phyloP scores from a whole-genome alignment of 2,888 invertebrate genomes.

The Andrena trimmerana region DNA sequence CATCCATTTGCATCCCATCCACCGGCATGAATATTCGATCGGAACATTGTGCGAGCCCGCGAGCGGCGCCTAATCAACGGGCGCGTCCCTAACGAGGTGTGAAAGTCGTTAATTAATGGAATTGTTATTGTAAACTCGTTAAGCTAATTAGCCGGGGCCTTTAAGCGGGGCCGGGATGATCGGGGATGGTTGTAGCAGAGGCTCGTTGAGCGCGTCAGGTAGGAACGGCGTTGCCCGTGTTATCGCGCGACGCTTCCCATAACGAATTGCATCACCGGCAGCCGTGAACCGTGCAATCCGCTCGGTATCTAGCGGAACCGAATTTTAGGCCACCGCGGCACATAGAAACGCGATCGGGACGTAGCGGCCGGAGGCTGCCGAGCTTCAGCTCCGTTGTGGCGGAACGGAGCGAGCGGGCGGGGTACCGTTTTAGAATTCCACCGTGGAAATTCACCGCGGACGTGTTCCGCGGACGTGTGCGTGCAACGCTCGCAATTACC shows the following conservation, averaged over 20 bases:
- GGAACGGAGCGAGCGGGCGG: slow-evolving; percentile 71
- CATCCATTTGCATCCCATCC: neutral
- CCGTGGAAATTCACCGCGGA: slow-evolving; percentile 68
- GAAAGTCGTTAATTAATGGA: slow-evolving; percentile 49
- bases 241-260: slow-evolving; percentile 2
- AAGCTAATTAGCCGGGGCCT: slow-evolving; percentile 34
- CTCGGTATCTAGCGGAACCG: slow-evolving; percentile 47
- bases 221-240: slow-evolving; percentile 1
- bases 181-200: neutral
- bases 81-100: slow-evolving; percentile 17
- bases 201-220: neutral
- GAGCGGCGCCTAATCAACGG: slow-evolving; percentile 16
- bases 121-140: slow-evolving; percentile 34
- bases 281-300: slow-evolving; percentile 30
- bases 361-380: neutral
- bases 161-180: neutral
- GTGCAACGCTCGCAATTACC: slow-evolving; percentile 53
- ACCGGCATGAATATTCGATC: slow-evolving; percentile 17
- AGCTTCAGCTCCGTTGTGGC: slow-evolving; percentile 59
- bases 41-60: neutral
- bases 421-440: slow-evolving; percentile 81
- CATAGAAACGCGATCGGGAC: slow-evolving; percentile 33
- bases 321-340: slow-evolving; percentile 37
- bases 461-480: slow-evolving; percentile 50
- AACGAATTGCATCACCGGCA: slow-evolving; percentile 17